Conservation (phyloP, 2,888 invertebrate genomes). For the Dryobota labecula region DNA sequence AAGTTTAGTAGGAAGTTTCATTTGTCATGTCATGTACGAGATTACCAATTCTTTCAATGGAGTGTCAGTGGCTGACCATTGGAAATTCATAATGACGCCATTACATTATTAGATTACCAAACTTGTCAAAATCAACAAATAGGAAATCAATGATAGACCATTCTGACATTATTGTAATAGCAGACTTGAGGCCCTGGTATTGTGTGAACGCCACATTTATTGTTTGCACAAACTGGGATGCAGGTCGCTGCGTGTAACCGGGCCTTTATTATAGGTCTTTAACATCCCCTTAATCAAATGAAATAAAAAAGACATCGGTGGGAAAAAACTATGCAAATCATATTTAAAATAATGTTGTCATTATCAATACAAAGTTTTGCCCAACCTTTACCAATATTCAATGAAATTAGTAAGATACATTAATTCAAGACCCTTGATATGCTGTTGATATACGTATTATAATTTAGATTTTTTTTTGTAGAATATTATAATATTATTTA, state of each 20-base stretch:
- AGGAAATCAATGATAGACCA: no score
- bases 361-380: conserved; percentile 5
- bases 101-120: no score
- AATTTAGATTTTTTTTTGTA: neutral
- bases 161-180: no score
- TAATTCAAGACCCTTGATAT: conserved; percentile 24
- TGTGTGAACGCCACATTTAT: neutral
- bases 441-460: conserved; percentile 1
- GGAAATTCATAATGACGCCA: no score
- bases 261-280: neutral
- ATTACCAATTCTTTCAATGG: no score
- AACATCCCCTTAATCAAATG: conserved; percentile 2
- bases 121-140: no score
- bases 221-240: neutral
- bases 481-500: conserved; percentile 13
- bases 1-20: no score
- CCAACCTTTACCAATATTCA: conserved; percentile 1
- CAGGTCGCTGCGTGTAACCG: neutral
- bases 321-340: conserved; percentile 10
- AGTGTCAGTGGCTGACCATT: no score
- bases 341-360: conserved; percentile 13
- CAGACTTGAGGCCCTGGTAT: no score
- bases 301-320: conserved; percentile 34
- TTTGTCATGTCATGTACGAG: no score
- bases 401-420: conserved; percentile 2